Evolutionary conservation across 2,113 vertebrate species (phyloP), one percentile per base, ranked within the genome.

Genomic region (Anas platyrhynchos): DNA sequence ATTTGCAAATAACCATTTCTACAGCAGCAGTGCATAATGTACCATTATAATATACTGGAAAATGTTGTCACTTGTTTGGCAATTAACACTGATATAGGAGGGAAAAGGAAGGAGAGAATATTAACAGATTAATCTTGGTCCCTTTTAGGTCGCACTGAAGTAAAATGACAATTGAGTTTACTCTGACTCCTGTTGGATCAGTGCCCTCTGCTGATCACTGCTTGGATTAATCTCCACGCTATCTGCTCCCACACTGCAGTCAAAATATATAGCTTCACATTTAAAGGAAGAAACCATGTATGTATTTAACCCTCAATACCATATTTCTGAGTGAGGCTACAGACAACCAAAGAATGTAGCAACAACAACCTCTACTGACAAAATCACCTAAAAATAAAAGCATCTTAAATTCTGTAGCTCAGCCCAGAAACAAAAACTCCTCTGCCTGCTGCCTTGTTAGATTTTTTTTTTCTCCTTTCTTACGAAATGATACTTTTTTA

Each of bases 201-300:
- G 95, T 87, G 96, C 97, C 97, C 97, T 98, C 97, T 98, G 94
- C 97, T 96, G 98, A 75, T 88, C 63, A 5, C 27, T 55, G 62
- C 67, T 22, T 16, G 71, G 14, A 77, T 16, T 36, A 38, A 41
- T 55, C 52, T 26, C 52, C 27, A 15, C 8, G 7, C 52, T 50
- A 13, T 55, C 52, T 55, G 52, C 52, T 55, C 26, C 52, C 50
- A 52, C 50, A 55, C 26, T 5, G 26, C 52, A 18, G 14, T 6
- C 50, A 5, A 34, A 26, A 34, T 3, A 6, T 1, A 15, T 0
- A 6, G n/a, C 11, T 66, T 66, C 5, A 3, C 14, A 2, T 11
- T 0, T 2, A 2, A 9, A 48, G 38, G 36, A 20, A 14, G 13
- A 71, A 67, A 36, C 2, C 13, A 6, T 2, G 7, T 1, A 15